Conservation (phyloP, 1,140 invertebrate species). For the Drosophila obscura region DNA sequence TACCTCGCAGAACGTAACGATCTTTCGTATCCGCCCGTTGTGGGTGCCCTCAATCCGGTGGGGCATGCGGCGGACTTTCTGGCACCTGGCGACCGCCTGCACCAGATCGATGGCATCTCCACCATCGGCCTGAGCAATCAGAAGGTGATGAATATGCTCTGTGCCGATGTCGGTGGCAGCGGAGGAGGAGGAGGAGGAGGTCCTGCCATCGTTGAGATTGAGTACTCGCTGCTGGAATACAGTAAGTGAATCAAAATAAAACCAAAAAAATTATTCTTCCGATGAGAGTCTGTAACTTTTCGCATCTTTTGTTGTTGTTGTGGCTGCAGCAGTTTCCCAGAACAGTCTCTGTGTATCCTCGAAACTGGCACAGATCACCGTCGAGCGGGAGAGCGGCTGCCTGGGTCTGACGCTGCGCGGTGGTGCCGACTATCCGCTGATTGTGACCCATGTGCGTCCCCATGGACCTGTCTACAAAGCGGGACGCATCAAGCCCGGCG, state of each 20-base stretch:
- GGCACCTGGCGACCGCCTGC: conserved; percentile 90
- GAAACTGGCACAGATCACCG: conserved; percentile 89
- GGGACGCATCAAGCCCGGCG: conserved; percentile 92
- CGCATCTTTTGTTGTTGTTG: background rate
- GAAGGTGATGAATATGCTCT: conserved; percentile 90
- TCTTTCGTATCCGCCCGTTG: conserved; percentile 82
- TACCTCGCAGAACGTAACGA: conserved; percentile 72
- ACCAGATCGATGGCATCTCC: conserved; percentile 92
- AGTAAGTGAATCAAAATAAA: conserved; percentile 85
- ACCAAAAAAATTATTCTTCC: background rate
- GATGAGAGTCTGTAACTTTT: background rate
- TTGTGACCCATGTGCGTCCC: conserved; percentile 94
- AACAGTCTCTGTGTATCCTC: conserved; percentile 89
- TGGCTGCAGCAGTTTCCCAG: conserved; percentile 85
- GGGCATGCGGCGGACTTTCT: conserved; percentile 84
- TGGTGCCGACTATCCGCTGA: conserved; percentile 90
- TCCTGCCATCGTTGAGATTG: conserved; percentile 90
- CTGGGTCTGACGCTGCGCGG: conserved; percentile 95
- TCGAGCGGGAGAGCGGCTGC: conserved; percentile 92
- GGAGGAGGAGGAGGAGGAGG: conserved; percentile 87
- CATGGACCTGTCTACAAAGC: conserved; percentile 94
- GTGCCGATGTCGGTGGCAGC: conserved; percentile 85
- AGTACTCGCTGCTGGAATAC: conserved; percentile 91
- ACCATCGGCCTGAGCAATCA: conserved; percentile 91
- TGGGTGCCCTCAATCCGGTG: conserved; percentile 77